Evolutionary conservation across 2,113 vertebrate species (phyloP).

Genomic region (Mola mola): DNA sequence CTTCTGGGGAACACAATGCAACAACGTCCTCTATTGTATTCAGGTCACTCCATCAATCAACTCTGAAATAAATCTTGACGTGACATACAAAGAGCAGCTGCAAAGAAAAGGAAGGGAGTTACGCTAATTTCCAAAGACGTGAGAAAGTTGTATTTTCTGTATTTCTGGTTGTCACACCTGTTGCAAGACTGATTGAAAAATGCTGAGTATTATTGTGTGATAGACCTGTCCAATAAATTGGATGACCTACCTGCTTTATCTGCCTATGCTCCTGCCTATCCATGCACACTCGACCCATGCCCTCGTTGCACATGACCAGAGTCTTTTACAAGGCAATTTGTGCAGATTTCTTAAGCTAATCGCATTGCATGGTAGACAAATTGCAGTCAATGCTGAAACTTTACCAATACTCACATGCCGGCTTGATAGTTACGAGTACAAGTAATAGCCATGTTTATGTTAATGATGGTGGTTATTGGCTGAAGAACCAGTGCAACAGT

Average conservation of each 20-base stretch:
- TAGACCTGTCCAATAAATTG: background rate
- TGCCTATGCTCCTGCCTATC: background rate
- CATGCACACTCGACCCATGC: background rate
- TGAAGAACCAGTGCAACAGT: no score
- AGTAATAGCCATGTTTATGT: no score
- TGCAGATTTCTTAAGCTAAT: no score
- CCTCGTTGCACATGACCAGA: background rate
- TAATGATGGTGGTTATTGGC: no score
- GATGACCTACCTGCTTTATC: no score
- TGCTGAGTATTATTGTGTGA: background rate
- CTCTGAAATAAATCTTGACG: conserved; percentile 71
- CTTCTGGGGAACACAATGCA: conserved; percentile 64
- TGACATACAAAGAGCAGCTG: conserved; percentile 61
- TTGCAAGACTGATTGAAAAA: conserved; percentile 14
- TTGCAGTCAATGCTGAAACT: no score
- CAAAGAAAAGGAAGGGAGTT: conserved; percentile 53
- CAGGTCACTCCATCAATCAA: conserved; percentile 78
- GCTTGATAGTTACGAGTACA: no score
- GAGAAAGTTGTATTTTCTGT: conserved; percentile 48
- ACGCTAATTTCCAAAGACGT: conserved; percentile 56
- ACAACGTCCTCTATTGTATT: conserved; percentile 54
- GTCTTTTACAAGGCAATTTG: no score
- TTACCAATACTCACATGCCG: no score
- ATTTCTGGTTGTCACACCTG: conserved; percentile 37
- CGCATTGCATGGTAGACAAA: no score